phyloP scores from a whole-genome alignment of 1,140 invertebrate species.

The Brachionus rubens region DNA sequence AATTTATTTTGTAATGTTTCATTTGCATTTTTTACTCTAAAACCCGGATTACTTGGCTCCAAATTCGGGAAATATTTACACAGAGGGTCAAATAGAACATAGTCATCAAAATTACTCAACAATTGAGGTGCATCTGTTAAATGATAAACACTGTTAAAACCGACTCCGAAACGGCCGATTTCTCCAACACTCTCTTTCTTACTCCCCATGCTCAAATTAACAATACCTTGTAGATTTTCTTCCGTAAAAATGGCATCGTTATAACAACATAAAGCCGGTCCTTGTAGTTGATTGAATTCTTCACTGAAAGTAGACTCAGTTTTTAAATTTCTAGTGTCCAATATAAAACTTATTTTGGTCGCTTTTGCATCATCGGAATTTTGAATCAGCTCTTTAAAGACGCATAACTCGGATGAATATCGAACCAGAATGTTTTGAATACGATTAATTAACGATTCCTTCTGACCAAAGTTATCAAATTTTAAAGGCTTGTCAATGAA shows the following conservation, averaged over 20 bases:
- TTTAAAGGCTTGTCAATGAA: background rate
- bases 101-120: constrained; percentile 49
- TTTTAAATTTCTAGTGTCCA: constrained; percentile 49
- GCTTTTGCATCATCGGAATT: constrained; percentile 61
- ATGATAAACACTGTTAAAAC: constrained; percentile 58
- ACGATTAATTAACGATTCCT: constrained; percentile 52
- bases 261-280: constrained; percentile 51
- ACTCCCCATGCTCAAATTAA: constrained; percentile 51
- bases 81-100: constrained; percentile 53
- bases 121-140: constrained; percentile 56
- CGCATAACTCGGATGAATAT: constrained; percentile 52
- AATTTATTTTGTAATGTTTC: background rate
- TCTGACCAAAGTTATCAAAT: constrained; percentile 51
- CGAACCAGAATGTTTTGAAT: constrained; percentile 52
- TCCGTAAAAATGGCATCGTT: constrained; percentile 52
- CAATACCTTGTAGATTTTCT: constrained; percentile 50
- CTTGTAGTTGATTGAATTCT: constrained; percentile 49
- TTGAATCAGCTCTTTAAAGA: constrained; percentile 53
- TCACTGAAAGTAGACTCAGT: constrained; percentile 47
- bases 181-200: constrained; percentile 51
- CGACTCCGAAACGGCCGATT: constrained; percentile 55
- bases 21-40: constrained; percentile 47
- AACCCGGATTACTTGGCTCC: constrained; percentile 50
- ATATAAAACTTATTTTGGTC: constrained; percentile 52
- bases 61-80: constrained; percentile 51